phyloP scores from a whole-genome alignment of 2,888 invertebrate genomes.

The Trichopria drosophilae region DNA sequence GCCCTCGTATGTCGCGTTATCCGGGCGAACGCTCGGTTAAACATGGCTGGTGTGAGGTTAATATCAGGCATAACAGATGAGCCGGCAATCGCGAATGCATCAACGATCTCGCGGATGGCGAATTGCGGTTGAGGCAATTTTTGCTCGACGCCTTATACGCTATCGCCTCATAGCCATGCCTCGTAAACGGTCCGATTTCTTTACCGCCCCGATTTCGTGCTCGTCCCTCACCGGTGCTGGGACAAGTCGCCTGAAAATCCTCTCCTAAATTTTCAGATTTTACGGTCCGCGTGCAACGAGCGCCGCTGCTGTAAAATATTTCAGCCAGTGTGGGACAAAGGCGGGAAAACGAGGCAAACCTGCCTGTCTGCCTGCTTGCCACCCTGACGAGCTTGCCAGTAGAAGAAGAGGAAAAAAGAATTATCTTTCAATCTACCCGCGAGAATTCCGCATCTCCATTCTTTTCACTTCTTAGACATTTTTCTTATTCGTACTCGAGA shows the following conservation, averaged over 20 bases:
- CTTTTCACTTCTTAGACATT: slow-evolving; percentile 1
- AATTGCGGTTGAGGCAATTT: too few relatives aligned
- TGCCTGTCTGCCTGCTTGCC: background rate
- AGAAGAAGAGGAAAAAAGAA: slow-evolving; percentile 18
- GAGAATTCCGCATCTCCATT: slow-evolving; percentile 16
- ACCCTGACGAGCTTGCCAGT: slow-evolving; percentile 2
- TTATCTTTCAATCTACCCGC: slow-evolving; percentile 46
- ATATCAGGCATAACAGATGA: too few relatives aligned
- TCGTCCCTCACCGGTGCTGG: too few relatives aligned
- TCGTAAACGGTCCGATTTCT: too few relatives aligned
- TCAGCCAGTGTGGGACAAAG: slow-evolving; percentile 18
- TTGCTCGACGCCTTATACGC: too few relatives aligned
- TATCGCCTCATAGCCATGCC: too few relatives aligned
- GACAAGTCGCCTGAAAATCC: slow-evolving; percentile 29
- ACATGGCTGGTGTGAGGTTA: too few relatives aligned
- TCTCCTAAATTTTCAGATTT: slow-evolving; percentile 47
- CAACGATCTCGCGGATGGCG: too few relatives aligned
- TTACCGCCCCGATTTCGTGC: too few relatives aligned
- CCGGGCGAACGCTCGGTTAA: too few relatives aligned
- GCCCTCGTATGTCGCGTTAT: too few relatives aligned
- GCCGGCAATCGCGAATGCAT: too few relatives aligned
- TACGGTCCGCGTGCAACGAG: slow-evolving; percentile 39
- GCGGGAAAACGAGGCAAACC: slow-evolving; percentile 9
- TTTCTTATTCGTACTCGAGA: background rate
- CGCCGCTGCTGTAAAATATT: slow-evolving; percentile 47